These are phyloP conservation scores for Campopleginae sp. DNA, from an alignment of 2,888 invertebrate genomes.

Conservation along the genomic window DNA sequence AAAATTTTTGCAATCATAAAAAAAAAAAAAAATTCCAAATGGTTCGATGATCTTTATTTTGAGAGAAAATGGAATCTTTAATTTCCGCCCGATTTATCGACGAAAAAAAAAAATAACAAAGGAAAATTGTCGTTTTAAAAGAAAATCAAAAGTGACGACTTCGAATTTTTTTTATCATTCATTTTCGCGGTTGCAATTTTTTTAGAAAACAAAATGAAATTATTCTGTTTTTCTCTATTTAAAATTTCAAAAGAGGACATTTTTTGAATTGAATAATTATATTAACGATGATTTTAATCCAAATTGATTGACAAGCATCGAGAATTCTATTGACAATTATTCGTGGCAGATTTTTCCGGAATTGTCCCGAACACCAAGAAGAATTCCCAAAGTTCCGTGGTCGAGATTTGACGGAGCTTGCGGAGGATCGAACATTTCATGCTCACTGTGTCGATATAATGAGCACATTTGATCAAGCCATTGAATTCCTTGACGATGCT, in stretches of 20 bases:
- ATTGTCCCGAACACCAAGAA: constrained; percentile 84
- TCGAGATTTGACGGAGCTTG: constrained; percentile 82
- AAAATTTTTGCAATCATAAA: neutral
- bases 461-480: constrained; percentile 83
- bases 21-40: neutral
- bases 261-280: too few species aligned
- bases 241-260: too few species aligned
- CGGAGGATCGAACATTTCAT: constrained; percentile 83
- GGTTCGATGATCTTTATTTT: too few species aligned
- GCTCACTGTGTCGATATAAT: constrained; percentile 85
- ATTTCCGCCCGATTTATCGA: too few species aligned
- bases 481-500: constrained; percentile 84
- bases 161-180: too few species aligned
- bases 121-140: too few species aligned
- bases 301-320: neutral
- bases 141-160: too few species aligned
- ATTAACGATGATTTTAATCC: neutral
- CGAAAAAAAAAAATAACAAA: too few species aligned
- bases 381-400: constrained; percentile 84
- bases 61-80: too few species aligned
- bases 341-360: constrained; percentile 83
- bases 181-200: too few species aligned
- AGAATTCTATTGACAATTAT: constrained; percentile 1
- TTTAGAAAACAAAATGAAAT: too few species aligned
- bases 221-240: too few species aligned